A percentile compares a stretch with the other conserved stretches of the same genome.
Conservation (phyloP, 1,140 invertebrate genomes). For the Pogonognathellus flavescens region DNA sequence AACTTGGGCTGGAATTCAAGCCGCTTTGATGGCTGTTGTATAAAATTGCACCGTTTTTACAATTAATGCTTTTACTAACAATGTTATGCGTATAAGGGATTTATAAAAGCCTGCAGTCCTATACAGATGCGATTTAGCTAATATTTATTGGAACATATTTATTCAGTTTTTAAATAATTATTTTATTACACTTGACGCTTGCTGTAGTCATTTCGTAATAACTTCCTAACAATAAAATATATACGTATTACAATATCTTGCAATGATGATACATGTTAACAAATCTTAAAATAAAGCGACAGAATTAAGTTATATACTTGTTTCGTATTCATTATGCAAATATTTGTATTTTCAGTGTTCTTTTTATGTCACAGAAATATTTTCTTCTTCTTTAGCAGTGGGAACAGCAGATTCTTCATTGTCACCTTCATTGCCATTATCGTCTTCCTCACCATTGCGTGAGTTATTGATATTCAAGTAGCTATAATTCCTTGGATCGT, state of each 20-base stretch:
- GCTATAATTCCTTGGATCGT: constrained; percentile 1
- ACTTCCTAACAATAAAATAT: too few relatives aligned
- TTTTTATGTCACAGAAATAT: not conserved
- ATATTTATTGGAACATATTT: not conserved
- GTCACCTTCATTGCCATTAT: not conserved
- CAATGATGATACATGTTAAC: too few relatives aligned
- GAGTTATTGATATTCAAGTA: not conserved
- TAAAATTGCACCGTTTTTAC: not conserved
- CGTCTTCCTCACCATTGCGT: not conserved
- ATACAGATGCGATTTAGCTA: not conserved
- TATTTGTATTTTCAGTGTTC: not conserved
- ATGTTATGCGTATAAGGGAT: too few relatives aligned
- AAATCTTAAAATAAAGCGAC: too few relatives aligned
- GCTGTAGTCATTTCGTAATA: too few relatives aligned
- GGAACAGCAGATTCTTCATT: not conserved
- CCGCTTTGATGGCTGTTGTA: not conserved
- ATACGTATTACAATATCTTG: too few relatives aligned
- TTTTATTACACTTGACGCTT: too few relatives aligned
- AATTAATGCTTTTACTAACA: too few relatives aligned
- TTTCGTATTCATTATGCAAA: not conserved
- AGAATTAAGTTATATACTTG: not conserved
- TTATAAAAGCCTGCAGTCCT: too few relatives aligned
- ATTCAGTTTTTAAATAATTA: too few relatives aligned
- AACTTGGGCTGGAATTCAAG: constrained; percentile 32
- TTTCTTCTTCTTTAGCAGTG: not conserved